These are phyloP conservation scores for Leptodactylus fallax DNA, from an alignment of 2,797 vertebrate species.

Conservation along the genomic window DNA sequence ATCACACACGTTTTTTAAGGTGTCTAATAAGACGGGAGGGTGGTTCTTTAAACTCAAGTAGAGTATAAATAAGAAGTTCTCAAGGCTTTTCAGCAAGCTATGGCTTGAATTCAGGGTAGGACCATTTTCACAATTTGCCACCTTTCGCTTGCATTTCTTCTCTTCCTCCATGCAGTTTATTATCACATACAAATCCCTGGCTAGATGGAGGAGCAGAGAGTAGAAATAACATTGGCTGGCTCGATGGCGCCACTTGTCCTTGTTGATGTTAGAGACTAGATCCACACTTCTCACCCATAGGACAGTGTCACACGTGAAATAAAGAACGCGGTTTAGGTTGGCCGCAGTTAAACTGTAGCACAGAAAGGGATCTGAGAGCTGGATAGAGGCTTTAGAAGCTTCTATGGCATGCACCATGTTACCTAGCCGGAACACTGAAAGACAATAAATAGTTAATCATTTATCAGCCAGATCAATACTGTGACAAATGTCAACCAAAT, in stretches of 20 bases:
- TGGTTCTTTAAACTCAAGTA: conserved; percentile 79
- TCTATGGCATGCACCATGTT: conserved; percentile 86
- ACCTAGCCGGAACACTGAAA: conserved; percentile 92
- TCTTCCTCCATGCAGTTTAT: conserved; percentile 78
- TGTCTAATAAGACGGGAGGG: conserved; percentile 86
- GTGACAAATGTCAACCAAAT: neutral
- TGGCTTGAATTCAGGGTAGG: neutral
- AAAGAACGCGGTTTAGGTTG: conserved; percentile 87
- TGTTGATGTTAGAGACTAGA: conserved; percentile 77
- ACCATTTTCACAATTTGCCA: neutral
- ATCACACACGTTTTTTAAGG: conserved; percentile 90
- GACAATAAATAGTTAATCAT: conserved; percentile 64
- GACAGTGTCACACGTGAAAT: conserved; percentile 87
- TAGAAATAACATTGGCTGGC: conserved; percentile 85
- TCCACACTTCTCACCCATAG: conserved; percentile 85
- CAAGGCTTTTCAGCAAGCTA: conserved; percentile 70
- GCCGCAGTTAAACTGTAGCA: conserved; percentile 84
- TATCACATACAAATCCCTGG: conserved; percentile 84
- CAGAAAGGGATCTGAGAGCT: conserved; percentile 80
- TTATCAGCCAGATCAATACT: neutral
- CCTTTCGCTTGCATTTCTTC: conserved; percentile 67
- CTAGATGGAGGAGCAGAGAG: conserved; percentile 83
- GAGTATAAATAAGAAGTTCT: conserved; percentile 79
- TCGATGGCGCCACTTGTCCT: conserved; percentile 82
- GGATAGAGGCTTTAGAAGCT: conserved; percentile 79